Conservation (phyloP, 2,797 vertebrate genomes). For the Sebastes miniatus region DNA sequence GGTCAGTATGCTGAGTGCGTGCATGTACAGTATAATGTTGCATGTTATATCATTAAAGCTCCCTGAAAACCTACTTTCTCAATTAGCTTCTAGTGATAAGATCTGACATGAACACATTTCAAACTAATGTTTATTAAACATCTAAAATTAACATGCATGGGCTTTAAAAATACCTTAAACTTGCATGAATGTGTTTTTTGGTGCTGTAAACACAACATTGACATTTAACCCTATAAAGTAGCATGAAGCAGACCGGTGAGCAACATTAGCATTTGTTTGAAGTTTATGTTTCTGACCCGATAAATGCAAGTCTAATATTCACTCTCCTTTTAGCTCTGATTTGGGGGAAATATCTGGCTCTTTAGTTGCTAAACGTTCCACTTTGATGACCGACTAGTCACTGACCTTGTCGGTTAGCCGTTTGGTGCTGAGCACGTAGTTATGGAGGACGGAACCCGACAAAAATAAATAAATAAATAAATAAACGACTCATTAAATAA, state of each 20-base stretch:
- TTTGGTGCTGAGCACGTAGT: neutral
- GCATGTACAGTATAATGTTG: neutral
- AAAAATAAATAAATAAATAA: no score
- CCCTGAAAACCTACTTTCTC: neutral
- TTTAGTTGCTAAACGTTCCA: neutral
- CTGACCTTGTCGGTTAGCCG: neutral
- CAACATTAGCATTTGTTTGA: no score
- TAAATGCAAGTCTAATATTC: no score
- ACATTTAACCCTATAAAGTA: neutral
- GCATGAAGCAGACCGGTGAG: neutral
- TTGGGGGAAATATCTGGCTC: neutral
- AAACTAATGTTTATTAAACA: neutral
- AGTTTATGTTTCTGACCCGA: neutral
- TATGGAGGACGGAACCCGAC: no score
- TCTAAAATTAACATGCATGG: neutral
- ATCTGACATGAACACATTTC: neutral
- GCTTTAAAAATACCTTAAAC: neutral
- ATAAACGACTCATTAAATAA: no score
- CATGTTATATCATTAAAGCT: neutral
- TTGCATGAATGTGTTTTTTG: neutral
- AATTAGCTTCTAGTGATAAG: neutral
- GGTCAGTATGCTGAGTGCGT: neutral
- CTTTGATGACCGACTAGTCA: neutral
- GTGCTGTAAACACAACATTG: neutral
- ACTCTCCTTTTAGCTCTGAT: neutral